Evolutionary conservation across 2,113 vertebrate species (phyloP).

Genomic region (Grammomys surdaster): DNA sequence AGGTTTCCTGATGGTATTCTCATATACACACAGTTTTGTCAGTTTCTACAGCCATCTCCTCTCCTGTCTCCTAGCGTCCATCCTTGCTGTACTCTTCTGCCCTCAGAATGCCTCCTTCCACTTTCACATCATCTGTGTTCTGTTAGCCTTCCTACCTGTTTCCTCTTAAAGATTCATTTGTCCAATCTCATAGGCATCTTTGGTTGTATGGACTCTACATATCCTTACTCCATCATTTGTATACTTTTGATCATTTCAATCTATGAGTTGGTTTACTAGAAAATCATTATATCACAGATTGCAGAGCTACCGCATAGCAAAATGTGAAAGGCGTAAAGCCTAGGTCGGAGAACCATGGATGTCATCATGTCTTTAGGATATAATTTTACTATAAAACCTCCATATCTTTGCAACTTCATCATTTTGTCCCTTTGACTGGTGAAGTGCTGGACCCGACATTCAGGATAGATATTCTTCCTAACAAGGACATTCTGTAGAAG

Average conservation of each 20-base stretch:
- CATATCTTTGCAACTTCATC: neutral
- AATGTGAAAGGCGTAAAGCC: neutral
- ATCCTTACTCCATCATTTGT: neutral
- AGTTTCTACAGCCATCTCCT: no score
- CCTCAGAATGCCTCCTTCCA: neutral
- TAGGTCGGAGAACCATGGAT: neutral
- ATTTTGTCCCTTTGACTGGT: neutral
- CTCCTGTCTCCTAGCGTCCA: neutral
- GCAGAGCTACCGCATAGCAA: neutral
- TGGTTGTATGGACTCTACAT: neutral
- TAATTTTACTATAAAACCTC: neutral
- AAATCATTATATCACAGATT: neutral
- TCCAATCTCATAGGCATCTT: neutral
- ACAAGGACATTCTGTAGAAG: neutral
- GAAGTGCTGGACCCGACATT: neutral
- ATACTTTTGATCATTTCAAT: neutral
- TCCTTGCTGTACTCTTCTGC: neutral
- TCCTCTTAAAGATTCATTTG: neutral
- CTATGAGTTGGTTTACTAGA: neutral
- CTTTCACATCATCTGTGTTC: neutral
- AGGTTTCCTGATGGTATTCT: neutral
- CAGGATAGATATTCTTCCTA: neutral
- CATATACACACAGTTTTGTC: neutral
- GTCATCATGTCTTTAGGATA: neutral
- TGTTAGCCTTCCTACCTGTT: neutral